Evolutionary conservation across 2,888 invertebrate genomes (phyloP).

Genomic region (Latheticus oryzae): DNA sequence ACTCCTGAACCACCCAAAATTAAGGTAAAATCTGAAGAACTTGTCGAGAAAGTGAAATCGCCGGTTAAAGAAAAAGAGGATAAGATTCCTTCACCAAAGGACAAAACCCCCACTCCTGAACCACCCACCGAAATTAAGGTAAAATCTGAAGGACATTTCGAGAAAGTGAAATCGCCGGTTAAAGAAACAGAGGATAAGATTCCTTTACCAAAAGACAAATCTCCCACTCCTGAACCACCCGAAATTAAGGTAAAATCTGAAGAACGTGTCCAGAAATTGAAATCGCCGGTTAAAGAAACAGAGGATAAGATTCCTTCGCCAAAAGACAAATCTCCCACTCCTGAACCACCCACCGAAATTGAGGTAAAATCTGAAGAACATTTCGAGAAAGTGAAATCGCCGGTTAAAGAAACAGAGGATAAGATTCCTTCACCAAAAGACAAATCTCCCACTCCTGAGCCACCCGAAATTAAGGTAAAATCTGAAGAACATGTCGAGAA

Average conservation of each 20-base stretch:
- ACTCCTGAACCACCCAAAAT: constrained; percentile 18
- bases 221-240: constrained; percentile 5
- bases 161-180: constrained; percentile 8
- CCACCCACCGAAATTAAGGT: constrained; percentile 16
- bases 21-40: constrained; percentile 2
- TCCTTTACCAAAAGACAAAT: constrained; percentile 7
- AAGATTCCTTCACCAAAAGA: constrained; percentile 3
- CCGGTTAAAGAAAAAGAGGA: constrained; percentile 10
- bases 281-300: constrained; percentile 15
- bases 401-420: constrained; percentile 8
- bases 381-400: constrained; percentile 8
- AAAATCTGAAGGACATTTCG: neutral
- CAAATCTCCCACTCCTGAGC: constrained; percentile 5
- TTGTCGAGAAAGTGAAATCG: neutral
- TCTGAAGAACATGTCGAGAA: neutral
- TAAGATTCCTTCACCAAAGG: constrained; percentile 2
- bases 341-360: constrained; percentile 1
- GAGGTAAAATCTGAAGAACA: neutral
- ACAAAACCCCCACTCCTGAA: constrained; percentile 22
- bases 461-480: constrained; percentile 10
- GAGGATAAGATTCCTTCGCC: neutral
- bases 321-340: too few species aligned
- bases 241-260: constrained; percentile 1
- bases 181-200: neutral
- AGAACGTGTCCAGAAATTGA: constrained; percentile 1